Conservation (phyloP, 2,888 invertebrate genomes). For the Prosopocoilus inquinatus region DNA sequence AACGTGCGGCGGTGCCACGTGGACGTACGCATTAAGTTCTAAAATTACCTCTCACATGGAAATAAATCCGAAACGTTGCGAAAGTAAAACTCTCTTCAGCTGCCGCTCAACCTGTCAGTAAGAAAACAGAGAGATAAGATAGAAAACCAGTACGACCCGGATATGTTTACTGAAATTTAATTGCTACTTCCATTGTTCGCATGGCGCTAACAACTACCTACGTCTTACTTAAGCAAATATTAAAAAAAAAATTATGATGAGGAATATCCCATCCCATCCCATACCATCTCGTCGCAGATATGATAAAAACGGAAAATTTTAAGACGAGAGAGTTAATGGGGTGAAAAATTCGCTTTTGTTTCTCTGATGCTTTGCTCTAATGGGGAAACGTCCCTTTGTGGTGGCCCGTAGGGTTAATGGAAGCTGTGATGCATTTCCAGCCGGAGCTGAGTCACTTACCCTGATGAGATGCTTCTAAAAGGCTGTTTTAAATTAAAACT, state of each 20-base stretch:
- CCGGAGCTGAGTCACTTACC: constrained; percentile 24
- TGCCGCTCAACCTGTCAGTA: not conserved
- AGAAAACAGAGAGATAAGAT: constrained; percentile 2
- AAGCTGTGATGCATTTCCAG: constrained; percentile 19
- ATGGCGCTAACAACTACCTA: too few relatives aligned
- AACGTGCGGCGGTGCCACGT: too few relatives aligned
- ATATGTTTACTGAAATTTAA: constrained; percentile 21
- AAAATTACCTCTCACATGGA: too few relatives aligned
- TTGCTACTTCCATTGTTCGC: constrained; percentile 8
- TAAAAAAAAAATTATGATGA: too few relatives aligned
- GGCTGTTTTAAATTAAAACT: constrained; percentile 27
- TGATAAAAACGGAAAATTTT: too few relatives aligned
- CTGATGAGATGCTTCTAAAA: constrained; percentile 28
- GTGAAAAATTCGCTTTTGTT: constrained; percentile 6
- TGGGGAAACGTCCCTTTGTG: not conserved
- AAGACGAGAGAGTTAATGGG: constrained; percentile 1
- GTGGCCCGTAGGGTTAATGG: constrained; percentile 4
- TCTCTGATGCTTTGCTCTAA: constrained; percentile 3
- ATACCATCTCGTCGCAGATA: too few relatives aligned
- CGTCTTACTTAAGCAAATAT: too few relatives aligned
- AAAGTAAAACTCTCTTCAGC: not conserved
- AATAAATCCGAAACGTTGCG: not conserved
- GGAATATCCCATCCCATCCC: too few relatives aligned
- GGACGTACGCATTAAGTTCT: too few relatives aligned
- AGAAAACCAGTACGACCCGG: constrained; percentile 23